Evolutionary conservation across 2,113 vertebrate species (phyloP), one percentile per base, ranked within the genome.

Genomic region (Osmerus mordax): DNA sequence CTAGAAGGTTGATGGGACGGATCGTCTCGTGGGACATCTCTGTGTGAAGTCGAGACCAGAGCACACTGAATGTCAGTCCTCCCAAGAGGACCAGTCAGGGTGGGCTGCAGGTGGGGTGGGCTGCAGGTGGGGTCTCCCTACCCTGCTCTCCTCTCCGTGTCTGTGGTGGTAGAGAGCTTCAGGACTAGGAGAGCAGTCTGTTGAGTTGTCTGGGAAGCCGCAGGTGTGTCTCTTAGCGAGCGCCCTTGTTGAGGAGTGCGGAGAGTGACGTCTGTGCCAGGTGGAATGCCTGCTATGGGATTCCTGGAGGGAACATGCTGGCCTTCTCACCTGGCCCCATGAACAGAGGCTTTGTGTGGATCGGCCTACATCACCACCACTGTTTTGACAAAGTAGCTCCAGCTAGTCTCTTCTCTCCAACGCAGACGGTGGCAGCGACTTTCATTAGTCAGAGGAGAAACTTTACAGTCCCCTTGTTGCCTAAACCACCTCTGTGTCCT

Each of bases 201-300:
- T 13, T 58, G 21, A 59, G 28, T 14, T 60, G 28, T 36, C 65
- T 59, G 68, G 2, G 0, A 11, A 29, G 19, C 29, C 61, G 65
- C 51, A 32, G 71, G 67, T 14, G 62, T 52, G 18, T 53, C 11
- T 51, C 9, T 47, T 47, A 9, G 32, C 41, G 19, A 21, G 68
- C 60, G 56, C 32, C 56, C 28, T 52, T 60, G 54, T 56, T 32
- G 59, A 60, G 53, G 36, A 53, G 32, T 71, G 59, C 54, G 28
- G 19, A 28, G 51, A 4, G 18, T n/a, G 62, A 16, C 18, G 63
- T 41, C 62, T 59, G 3, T 23, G 41, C 59, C 53, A 19, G 67
- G 2, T 63, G 77, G 74, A 84, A 84, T 77, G 71, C 65, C 61
- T 68, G 75, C 75, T 69, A 78, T 76, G 78, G 19, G 71, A 32